Base-by-base conservation (phyloP, 1,140 invertebrate species). In the Drosophila bifasciata region DNA sequence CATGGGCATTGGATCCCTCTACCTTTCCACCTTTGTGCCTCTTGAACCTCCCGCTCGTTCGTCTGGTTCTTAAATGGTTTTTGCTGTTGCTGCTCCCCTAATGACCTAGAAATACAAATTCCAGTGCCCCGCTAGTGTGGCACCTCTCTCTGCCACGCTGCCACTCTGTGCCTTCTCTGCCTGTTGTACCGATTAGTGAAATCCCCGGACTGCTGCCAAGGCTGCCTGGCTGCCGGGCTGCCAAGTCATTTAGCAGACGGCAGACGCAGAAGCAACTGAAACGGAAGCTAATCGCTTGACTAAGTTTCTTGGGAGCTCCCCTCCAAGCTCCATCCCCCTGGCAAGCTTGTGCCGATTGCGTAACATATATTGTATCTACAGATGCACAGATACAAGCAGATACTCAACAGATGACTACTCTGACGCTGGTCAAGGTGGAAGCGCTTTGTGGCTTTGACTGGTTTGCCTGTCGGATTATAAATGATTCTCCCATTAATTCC, bases 231-330 rank as follows among this genome's bases (percentile, higher is more conserved):
- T 11, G 28, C 25, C 8, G 8, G 8, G 28, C 9, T 32, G 28
- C 9, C 76, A 71, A 80, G 76, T 72, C 80, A 83, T 57, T 71
- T 58, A 25, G 8, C 50, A 56, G 58, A 28, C 21, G 25, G 46
- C 8, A 28, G 21, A 21, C n/a, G 23, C 15, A 49, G 50, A 52
- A 76, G 63, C 50, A 71, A 61, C 56, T 73, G 72, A 80, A 69
- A 73, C 77, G 77, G 62, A 76, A 85, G 81, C 81, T 86, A 85
- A 85, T 85, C 81, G 80, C 63, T 69, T 86, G 76, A 75, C 81
- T 80, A 84, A 84, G 84, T 86, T 68, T 62, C 64, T 48, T 56
- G 68, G 62, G 51, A 41, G 61, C 63, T 43, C 61, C 48, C 76
- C 56, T 9, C 15, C 17, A 11, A 36, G 23, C n/a, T 2, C 9